Conservation (phyloP, 2,113 vertebrate genomes). For the Atrichornis clamosus region DNA sequence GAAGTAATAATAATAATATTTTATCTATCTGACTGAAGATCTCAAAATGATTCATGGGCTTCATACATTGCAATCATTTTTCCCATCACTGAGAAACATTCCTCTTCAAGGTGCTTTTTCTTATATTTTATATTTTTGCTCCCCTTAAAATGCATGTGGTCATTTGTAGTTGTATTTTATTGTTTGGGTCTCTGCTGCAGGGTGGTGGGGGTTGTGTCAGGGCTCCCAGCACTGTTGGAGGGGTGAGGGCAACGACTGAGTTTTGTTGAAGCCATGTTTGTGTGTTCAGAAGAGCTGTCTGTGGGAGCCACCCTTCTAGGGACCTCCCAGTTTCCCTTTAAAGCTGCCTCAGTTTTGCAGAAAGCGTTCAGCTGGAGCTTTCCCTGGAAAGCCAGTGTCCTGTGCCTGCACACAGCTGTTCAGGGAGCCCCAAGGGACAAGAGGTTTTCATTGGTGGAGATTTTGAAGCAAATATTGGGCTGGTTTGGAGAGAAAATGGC, state of each 20-base stretch:
- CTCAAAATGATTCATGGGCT: not conserved
- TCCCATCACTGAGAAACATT: not conserved
- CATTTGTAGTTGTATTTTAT: not conserved
- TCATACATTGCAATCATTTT: not conserved
- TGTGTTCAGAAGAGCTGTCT: not conserved
- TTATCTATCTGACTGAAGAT: not conserved
- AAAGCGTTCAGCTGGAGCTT: not conserved
- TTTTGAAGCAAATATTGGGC: not conserved
- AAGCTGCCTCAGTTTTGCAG: not conserved
- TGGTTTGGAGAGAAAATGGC: not conserved
- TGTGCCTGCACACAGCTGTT: not conserved
- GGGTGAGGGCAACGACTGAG: not conserved
- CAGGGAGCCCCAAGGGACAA: not conserved
- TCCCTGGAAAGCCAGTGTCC: not conserved
- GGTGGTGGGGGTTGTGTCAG: not conserved
- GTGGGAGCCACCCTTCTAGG: not conserved
- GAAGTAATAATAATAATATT: not conserved
- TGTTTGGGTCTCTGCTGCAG: not conserved
- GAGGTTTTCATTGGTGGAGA: not conserved
- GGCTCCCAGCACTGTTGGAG: not conserved
- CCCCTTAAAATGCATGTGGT: not conserved
- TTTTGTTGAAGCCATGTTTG: rapidly evolving
- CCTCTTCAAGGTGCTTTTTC: not conserved
- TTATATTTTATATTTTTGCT: not conserved
- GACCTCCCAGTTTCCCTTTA: not conserved